Conservation (phyloP, 2,888 invertebrate genomes). For the Caenorhabditis sp. region DNA sequence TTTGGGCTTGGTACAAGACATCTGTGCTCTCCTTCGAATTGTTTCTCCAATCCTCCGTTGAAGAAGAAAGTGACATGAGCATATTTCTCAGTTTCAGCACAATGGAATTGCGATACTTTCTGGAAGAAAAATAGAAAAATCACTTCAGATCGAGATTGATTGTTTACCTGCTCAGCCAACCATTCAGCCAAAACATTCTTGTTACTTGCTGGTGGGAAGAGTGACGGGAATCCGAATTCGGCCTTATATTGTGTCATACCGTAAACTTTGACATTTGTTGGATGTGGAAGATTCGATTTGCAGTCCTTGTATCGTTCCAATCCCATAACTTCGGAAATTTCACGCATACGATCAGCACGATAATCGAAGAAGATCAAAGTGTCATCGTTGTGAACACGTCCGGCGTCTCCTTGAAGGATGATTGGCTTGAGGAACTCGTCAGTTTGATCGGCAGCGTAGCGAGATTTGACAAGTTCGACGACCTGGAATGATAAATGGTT, state of each 20-base stretch:
- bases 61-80: slow-evolving; percentile 75
- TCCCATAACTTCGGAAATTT: slow-evolving; percentile 72
- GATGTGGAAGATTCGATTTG: slow-evolving; percentile 58
- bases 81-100: slow-evolving; percentile 72
- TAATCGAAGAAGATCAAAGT: slow-evolving; percentile 74
- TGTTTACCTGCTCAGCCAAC: slow-evolving; percentile 67
- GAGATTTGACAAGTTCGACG: slow-evolving; percentile 63
- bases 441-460: slow-evolving; percentile 72
- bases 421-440: slow-evolving; percentile 74
- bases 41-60: slow-evolving; percentile 73
- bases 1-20: slow-evolving; percentile 73
- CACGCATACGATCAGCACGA: slow-evolving; percentile 73
- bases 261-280: slow-evolving; percentile 49
- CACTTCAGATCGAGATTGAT: too few species aligned
- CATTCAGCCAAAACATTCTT: slow-evolving; percentile 74
- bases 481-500: slow-evolving; percentile 34
- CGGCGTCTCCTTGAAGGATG: slow-evolving; percentile 48
- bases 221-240: slow-evolving; percentile 72
- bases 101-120: slow-evolving; percentile 72
- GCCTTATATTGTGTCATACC: slow-evolving; percentile 74
- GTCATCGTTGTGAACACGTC: slow-evolving; percentile 69
- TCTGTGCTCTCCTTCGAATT: slow-evolving; percentile 72
- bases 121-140: background rate
- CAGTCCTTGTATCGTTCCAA: slow-evolving; percentile 67
- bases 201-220: slow-evolving; percentile 73